phyloP scores from a whole-genome alignment of 1,140 invertebrate genomes.

The Drosophila sturtevanti region DNA sequence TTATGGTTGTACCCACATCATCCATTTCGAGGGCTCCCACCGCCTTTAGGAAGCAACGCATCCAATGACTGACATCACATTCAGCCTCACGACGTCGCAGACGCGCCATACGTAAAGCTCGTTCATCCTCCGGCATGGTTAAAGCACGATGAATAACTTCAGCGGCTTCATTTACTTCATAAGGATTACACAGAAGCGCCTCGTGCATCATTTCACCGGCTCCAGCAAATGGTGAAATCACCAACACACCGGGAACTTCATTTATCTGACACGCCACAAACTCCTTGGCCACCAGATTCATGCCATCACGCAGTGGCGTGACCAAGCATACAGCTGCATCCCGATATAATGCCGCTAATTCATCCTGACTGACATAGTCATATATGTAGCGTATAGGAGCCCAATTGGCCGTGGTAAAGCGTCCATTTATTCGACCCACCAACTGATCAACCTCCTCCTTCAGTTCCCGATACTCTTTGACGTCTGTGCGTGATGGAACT shows the following conservation, averaged over 20 bases:
- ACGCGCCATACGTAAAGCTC: conserved; percentile 93
- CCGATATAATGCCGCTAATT: conserved; percentile 92
- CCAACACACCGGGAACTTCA: conserved; percentile 92
- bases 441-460: conserved; percentile 96
- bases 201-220: conserved; percentile 96
- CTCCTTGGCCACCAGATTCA: conserved; percentile 97
- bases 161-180: conserved; percentile 93
- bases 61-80: conserved; percentile 95
- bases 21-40: conserved; percentile 93
- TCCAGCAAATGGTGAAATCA: conserved; percentile 95
- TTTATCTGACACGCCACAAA: conserved; percentile 96
- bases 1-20: conserved; percentile 90
- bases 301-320: conserved; percentile 93
- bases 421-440: conserved; percentile 93
- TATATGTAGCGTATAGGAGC: conserved; percentile 96
- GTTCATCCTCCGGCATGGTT: conserved; percentile 95
- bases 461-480: conserved; percentile 94
- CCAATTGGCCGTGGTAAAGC: conserved; percentile 94
- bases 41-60: conserved; percentile 92
- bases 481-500: conserved; percentile 94
- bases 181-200: conserved; percentile 94
- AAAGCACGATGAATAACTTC: conserved; percentile 93
- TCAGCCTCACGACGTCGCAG: conserved; percentile 90
- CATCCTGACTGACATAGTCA: conserved; percentile 93
- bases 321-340: conserved; percentile 93